These are phyloP conservation scores for Diplazon laetatorius DNA, from an alignment of 2,888 invertebrate species.

Conservation along the genomic window DNA sequence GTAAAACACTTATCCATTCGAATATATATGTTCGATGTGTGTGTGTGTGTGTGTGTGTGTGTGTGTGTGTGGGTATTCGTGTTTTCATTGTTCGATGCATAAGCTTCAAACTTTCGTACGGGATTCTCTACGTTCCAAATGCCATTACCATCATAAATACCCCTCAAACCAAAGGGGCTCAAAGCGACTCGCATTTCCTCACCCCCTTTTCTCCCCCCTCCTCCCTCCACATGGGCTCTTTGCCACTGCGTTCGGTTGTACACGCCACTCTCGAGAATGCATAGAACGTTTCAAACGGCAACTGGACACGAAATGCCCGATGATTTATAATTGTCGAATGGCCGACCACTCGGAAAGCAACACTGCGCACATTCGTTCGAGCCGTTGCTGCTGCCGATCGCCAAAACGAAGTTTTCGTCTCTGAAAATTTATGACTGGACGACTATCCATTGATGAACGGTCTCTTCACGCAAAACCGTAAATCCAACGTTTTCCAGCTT, in stretches of 20 bases:
- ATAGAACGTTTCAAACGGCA: conserved; percentile 46
- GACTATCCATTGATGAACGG: conserved; percentile 54
- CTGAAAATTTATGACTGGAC: conserved; percentile 55
- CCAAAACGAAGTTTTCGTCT: conserved; percentile 57
- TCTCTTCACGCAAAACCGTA: conserved; percentile 46
- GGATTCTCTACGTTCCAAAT: neutral
- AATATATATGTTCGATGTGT: neutral
- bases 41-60: too few relatives aligned
- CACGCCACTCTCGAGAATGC: conserved; percentile 10
- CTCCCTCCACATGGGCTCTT: too few relatives aligned
- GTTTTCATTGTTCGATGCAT: conserved; percentile 1
- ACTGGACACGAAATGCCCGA: conserved; percentile 55
- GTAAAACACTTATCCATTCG: too few relatives aligned
- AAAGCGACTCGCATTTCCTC: conserved; percentile 6
- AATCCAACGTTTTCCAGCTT: conserved; percentile 42
- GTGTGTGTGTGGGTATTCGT: too few relatives aligned
- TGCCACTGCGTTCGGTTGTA: neutral
- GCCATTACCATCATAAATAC: conserved; percentile 36
- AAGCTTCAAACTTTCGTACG: neutral
- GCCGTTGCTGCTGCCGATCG: conserved; percentile 22
- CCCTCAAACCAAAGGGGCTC: conserved; percentile 15
- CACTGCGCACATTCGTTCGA: conserved; percentile 1
- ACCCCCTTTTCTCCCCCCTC: too few relatives aligned
- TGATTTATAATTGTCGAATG: conserved; percentile 47
- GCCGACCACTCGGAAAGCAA: conserved; percentile 22